Conservation (phyloP, 2,113 vertebrate species). For the Acanthisitta chloris region DNA sequence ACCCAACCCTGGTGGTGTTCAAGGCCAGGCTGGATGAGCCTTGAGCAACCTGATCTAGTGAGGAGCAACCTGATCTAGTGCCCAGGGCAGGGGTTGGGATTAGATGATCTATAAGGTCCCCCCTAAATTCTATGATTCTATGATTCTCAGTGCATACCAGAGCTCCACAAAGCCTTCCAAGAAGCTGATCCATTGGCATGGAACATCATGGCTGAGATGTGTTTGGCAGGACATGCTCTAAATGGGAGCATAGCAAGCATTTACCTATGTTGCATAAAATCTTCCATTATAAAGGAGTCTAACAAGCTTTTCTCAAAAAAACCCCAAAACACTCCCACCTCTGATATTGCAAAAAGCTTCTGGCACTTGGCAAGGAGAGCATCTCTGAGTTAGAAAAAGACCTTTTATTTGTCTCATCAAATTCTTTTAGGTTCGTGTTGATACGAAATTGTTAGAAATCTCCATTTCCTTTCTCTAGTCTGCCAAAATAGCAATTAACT, state of each 20-base stretch:
- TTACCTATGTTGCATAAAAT: not conserved
- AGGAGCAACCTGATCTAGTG: too few relatives aligned
- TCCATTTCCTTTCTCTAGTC: not conserved
- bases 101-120: too few relatives aligned
- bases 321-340: not conserved
- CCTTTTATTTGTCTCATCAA: conserved; percentile 7
- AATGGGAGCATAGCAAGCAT: not conserved
- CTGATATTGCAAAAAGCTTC: not conserved
- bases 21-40: too few relatives aligned
- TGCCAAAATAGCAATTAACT: conserved; percentile 52
- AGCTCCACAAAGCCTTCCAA: not conserved
- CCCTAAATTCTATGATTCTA: too few relatives aligned
- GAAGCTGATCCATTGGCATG: not conserved
- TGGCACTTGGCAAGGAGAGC: not conserved
- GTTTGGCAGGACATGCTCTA: rapidly evolving
- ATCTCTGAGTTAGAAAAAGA: not conserved
- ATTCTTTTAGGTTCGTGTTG: not conserved
- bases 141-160: not conserved
- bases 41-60: too few relatives aligned
- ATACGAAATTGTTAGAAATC: not conserved
- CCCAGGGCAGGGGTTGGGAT: too few relatives aligned
- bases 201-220: not conserved
- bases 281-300: not conserved
- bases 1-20: too few relatives aligned
- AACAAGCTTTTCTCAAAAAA: not conserved